Percentiles rank a stretch among this genome's conserved stretches.
phyloP scores from a whole-genome alignment of 92 coral and sea anemone genomes.

The Diadumene lineata region DNA sequence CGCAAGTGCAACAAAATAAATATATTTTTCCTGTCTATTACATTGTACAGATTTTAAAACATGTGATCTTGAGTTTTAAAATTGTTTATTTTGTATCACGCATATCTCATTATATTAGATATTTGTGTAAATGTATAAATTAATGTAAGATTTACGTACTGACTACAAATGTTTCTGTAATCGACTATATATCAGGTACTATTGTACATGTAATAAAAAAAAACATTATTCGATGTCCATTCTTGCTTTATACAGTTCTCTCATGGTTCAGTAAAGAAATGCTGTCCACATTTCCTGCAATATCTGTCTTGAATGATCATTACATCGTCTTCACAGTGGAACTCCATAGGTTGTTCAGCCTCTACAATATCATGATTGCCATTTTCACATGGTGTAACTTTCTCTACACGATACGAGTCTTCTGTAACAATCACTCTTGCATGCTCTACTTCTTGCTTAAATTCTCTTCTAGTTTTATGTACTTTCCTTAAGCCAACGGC shows the following conservation, averaged over 20 bases:
- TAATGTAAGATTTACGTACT: too few species aligned
- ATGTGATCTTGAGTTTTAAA: too few species aligned
- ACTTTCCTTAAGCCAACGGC: conserved; percentile 32
- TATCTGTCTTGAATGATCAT: conserved; percentile 47
- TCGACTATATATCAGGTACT: too few species aligned
- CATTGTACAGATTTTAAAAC: too few species aligned
- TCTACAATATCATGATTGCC: conserved; percentile 65
- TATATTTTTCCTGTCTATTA: too few species aligned
- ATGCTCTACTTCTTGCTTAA: conserved; percentile 46
- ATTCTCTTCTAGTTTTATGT: conserved; percentile 48
- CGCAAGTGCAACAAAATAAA: too few species aligned
- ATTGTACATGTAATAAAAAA: background rate
- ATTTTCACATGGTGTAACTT: conserved; percentile 49
- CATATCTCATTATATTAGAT: too few species aligned
- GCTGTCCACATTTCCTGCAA: conserved; percentile 75
- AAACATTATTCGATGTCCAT: background rate
- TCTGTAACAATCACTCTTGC: conserved; percentile 59
- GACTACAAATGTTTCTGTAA: too few species aligned
- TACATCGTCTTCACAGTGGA: conserved; percentile 50
- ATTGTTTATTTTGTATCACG: too few species aligned
- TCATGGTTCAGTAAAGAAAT: conserved; percentile 45
- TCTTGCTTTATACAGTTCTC: conserved; percentile 40
- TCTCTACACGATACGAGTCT: conserved; percentile 55
- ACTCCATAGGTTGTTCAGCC: conserved; percentile 56
- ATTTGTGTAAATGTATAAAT: too few species aligned